A percentile compares a stretch with the other conserved stretches of the same genome.
Evolutionary conservation across 1,140 invertebrate species (phyloP).

Genomic region (Leptinotarsa defecta): DNA sequence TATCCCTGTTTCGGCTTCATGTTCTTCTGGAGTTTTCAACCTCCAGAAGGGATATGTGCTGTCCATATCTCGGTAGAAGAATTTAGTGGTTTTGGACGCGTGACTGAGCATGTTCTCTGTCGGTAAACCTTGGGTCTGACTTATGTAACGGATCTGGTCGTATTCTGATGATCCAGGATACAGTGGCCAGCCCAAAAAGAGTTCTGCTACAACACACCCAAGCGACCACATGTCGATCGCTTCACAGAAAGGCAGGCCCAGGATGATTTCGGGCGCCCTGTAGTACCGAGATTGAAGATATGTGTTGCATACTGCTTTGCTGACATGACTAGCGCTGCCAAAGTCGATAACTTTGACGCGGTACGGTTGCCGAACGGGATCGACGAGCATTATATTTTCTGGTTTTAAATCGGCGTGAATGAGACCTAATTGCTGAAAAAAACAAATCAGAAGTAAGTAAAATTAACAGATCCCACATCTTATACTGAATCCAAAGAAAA

Average conservation of each 20-base stretch:
- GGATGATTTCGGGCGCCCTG: slow-evolving; percentile 96
- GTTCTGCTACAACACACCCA: slow-evolving; percentile 98
- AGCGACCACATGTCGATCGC: slow-evolving; percentile 99
- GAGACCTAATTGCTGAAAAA: slow-evolving; percentile 88
- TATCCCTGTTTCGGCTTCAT: slow-evolving; percentile 96
- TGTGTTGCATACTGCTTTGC: slow-evolving; percentile 98
- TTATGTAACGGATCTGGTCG: slow-evolving; percentile 94
- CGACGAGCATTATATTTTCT: slow-evolving; percentile 99
- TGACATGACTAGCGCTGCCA: slow-evolving; percentile 98
- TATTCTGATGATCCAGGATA: slow-evolving; percentile 99
- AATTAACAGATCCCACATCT: background rate
- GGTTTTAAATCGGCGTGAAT: slow-evolving; percentile 99
- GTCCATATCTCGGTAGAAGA: slow-evolving; percentile 97
- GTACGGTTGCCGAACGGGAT: slow-evolving; percentile 96
- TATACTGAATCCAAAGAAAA: too few relatives aligned
- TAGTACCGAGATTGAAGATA: slow-evolving; percentile 99
- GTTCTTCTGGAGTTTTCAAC: slow-evolving; percentile 96
- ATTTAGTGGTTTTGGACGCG: slow-evolving; percentile 97
- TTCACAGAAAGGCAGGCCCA: slow-evolving; percentile 98
- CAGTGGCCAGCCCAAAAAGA: slow-evolving; percentile 99
- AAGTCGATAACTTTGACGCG: slow-evolving; percentile 99
- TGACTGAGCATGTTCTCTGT: slow-evolving; percentile 99
- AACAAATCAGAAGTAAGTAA: slow-evolving; percentile 38
- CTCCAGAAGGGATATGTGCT: slow-evolving; percentile 97
- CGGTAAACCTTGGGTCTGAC: slow-evolving; percentile 88